Conservation (phyloP, 1,140 invertebrate species). For the Brachionus koreanus region DNA sequence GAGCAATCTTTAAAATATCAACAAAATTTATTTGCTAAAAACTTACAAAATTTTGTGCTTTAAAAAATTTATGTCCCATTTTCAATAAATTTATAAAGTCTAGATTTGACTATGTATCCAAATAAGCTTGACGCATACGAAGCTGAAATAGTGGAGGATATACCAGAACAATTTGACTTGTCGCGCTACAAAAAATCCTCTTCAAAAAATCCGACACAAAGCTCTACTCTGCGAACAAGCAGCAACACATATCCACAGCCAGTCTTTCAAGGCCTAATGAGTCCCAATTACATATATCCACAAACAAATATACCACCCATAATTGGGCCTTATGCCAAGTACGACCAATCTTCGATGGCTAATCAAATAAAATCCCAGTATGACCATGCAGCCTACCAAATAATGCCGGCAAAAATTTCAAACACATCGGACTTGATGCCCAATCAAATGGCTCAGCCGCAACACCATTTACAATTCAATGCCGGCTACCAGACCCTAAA, state of each 20-base stretch:
- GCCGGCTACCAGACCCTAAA: not conserved
- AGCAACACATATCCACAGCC: not conserved
- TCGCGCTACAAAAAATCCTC: conserved; percentile 13
- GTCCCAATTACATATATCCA: not conserved
- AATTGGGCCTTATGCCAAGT: not conserved
- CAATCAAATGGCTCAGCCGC: not conserved
- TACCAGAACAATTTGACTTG: conserved; percentile 36
- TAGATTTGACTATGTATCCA: conserved; percentile 15
- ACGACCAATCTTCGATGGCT: not conserved
- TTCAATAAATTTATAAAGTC: not conserved
- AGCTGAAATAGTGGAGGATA: conserved; percentile 32
- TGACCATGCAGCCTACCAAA: not conserved
- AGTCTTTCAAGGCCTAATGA: not conserved
- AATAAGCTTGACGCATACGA: conserved; percentile 32
- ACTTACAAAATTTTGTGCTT: not conserved
- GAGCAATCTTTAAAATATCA: not conserved
- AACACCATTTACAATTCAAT: not conserved
- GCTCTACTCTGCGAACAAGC: not conserved
- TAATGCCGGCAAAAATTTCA: not conserved
- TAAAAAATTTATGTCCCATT: conserved; percentile 25
- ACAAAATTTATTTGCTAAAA: not conserved
- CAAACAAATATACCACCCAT: not conserved
- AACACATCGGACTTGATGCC: conserved; percentile 8
- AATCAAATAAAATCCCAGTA: conserved; percentile 5
- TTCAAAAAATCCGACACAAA: not conserved